Conservation (phyloP, 2,888 invertebrate species). For the Orthonevra nobilis region DNA sequence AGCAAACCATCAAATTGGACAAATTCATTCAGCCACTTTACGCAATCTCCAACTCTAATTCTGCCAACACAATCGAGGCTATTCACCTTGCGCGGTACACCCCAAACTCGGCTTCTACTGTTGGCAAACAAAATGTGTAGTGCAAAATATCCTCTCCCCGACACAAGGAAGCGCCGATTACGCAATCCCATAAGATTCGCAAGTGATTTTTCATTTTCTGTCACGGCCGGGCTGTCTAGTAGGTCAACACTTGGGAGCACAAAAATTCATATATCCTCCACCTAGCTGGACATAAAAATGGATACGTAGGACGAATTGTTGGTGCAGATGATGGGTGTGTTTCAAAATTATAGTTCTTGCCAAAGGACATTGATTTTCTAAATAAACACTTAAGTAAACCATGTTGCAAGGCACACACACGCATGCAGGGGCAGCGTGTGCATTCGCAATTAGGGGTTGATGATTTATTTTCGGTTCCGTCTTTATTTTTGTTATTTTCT, state of each 20-base stretch:
- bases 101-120: not conserved
- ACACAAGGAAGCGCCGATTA: slow-evolving; percentile 44
- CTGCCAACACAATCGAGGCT: slow-evolving; percentile 1
- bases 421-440: not conserved
- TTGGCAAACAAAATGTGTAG: not conserved
- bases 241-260: slow-evolving; percentile 35
- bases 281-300: too few relatives aligned
- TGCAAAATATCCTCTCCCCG: slow-evolving; percentile 13
- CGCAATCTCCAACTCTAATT: slow-evolving; percentile 15
- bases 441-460: slow-evolving; percentile 32
- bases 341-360: not conserved
- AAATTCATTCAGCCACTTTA: too few relatives aligned
- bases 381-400: not conserved
- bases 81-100: not conserved
- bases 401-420: not conserved
- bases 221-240: slow-evolving; percentile 17
- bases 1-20: too few relatives aligned
- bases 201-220: slow-evolving; percentile 31
- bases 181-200: slow-evolving; percentile 35
- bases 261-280: not conserved
- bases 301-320: too few relatives aligned
- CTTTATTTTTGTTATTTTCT: slow-evolving; percentile 5
- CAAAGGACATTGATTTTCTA: slow-evolving; percentile 28
- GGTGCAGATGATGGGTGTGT: slow-evolving; percentile 15
- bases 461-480: slow-evolving; percentile 5